Conservation (phyloP, 2,797 vertebrate genomes). For the Danio aesculapii region DNA sequence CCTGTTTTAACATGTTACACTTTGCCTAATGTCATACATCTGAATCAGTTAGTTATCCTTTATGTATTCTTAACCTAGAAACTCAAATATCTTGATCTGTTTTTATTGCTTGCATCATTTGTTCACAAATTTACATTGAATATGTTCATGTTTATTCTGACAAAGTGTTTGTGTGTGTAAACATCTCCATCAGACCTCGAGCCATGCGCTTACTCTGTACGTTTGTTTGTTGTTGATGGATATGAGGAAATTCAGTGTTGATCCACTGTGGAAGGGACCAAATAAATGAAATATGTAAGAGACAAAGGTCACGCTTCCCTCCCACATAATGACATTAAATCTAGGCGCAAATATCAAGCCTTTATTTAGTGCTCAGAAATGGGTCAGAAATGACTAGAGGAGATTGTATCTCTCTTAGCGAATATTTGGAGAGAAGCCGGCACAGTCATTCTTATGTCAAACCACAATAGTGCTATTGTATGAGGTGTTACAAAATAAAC, state of each 20-base stretch:
- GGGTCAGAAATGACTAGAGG: slow-evolving; percentile 16
- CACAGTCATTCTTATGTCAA: background rate
- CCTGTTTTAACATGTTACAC: no score
- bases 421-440: background rate
- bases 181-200: background rate
- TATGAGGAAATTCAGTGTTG: background rate
- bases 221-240: background rate
- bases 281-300: slow-evolving; percentile 12
- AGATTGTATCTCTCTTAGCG: background rate
- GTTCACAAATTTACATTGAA: background rate
- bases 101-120: background rate
- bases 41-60: background rate
- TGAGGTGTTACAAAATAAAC: background rate
- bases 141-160: background rate
- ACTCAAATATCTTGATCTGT: background rate
- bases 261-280: slow-evolving; percentile 12
- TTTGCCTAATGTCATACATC: background rate
- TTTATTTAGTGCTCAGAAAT: slow-evolving; percentile 24
- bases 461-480: background rate
- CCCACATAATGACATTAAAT: slow-evolving; percentile 24
- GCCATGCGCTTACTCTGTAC: background rate
- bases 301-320: slow-evolving; percentile 24
- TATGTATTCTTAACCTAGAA: background rate
- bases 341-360: slow-evolving; percentile 11
- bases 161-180: background rate